These are phyloP conservation scores for Festucalex cinctus DNA, from an alignment of 2,113 vertebrate species.

Conservation along the genomic window DNA sequence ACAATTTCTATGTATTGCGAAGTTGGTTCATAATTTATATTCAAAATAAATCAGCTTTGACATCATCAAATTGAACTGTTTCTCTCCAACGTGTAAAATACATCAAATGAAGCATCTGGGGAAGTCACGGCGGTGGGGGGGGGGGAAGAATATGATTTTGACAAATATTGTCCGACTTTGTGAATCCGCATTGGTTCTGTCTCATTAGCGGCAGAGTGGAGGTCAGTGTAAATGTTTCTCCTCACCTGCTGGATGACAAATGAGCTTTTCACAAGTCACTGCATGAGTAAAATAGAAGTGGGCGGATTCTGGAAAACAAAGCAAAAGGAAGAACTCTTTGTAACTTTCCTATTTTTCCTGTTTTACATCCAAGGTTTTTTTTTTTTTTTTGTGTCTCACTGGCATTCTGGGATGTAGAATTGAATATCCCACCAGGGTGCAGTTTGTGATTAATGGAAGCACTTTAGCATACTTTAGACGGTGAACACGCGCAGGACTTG, in stretches of 20 bases:
- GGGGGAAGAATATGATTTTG: constrained; percentile 10
- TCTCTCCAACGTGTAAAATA: constrained; percentile 18
- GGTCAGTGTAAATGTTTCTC: constrained; percentile 50
- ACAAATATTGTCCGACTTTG: constrained; percentile 29
- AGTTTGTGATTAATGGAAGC: constrained; percentile 66
- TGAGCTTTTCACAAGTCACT: constrained; percentile 42
- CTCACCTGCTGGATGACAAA: constrained; percentile 60
- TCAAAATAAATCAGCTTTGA: constrained; percentile 8
- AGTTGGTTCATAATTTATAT: neutral
- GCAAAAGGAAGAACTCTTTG: constrained; percentile 17
- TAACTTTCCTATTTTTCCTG: constrained; percentile 32
- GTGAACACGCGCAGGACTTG: constrained; percentile 53
- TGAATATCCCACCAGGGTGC: constrained; percentile 36
- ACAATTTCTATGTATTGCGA: no score
- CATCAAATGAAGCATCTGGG: neutral
- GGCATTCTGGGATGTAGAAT: constrained; percentile 16
- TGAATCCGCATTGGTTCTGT: constrained; percentile 45
- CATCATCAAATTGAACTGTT: no score
- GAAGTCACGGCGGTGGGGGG: neutral
- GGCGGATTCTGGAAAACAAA: constrained; percentile 21
- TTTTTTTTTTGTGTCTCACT: constrained; percentile 30
- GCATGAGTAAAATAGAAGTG: constrained; percentile 2
- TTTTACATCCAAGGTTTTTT: constrained; percentile 19
- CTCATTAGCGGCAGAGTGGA: constrained; percentile 46
- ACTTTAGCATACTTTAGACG: constrained; percentile 32